Conservation (phyloP, 2,797 vertebrate genomes). For the Danio aesculapii region DNA sequence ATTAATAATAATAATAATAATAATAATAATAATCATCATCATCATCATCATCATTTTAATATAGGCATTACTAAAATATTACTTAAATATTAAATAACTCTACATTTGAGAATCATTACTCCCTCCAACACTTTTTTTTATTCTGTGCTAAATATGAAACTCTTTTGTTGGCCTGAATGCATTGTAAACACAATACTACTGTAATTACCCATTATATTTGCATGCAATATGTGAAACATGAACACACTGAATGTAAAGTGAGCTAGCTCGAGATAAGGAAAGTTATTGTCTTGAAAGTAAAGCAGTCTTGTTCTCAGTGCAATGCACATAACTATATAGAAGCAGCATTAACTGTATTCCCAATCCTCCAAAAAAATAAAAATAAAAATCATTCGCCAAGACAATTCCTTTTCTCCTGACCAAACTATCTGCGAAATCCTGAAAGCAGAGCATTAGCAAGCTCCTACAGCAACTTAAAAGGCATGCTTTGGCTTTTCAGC, state of each 20-base stretch:
- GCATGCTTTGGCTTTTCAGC: slow-evolving; percentile 18
- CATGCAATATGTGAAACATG: neutral
- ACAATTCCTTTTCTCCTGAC: too few relatives aligned
- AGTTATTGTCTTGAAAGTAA: neutral
- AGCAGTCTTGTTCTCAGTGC: neutral
- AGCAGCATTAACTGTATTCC: neutral
- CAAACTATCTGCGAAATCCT: neutral
- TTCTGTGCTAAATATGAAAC: neutral
- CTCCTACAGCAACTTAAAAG: slow-evolving; percentile 16
- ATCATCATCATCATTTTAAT: too few relatives aligned
- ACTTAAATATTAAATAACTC: neutral
- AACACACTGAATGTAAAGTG: neutral
- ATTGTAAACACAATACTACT: neutral
- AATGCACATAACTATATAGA: neutral
- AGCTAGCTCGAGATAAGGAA: neutral
- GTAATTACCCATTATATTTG: neutral
- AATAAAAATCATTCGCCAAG: too few relatives aligned
- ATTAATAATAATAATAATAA: too few relatives aligned
- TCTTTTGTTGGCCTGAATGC: neutral
- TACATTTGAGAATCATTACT: neutral
- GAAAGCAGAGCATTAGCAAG: neutral
- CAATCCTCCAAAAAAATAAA: neutral
- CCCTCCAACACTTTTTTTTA: neutral
- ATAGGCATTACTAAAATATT: neutral
- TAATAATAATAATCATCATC: too few relatives aligned